Percentiles rank a stretch among this genome's conserved stretches.
These are phyloP conservation scores for Steatornis caripensis DNA, from an alignment of 2,113 vertebrate genomes.

Conservation along the genomic window DNA sequence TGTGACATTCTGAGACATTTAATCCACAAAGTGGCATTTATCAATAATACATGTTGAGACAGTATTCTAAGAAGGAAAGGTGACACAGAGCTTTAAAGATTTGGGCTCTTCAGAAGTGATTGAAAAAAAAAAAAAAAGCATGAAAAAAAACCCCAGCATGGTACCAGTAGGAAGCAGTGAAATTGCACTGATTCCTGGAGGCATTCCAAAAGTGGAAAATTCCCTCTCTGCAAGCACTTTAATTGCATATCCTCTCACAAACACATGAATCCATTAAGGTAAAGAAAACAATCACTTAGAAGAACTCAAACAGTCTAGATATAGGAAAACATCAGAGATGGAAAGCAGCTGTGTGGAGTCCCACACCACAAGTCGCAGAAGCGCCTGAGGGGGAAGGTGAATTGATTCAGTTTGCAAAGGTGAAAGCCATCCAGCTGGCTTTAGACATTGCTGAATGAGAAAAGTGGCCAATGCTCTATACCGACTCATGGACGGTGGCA, in stretches of 20 bases:
- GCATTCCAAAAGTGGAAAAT: background rate
- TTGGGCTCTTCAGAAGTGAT: background rate
- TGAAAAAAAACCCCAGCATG: background rate
- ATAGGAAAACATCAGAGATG: no score
- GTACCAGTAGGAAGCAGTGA: background rate
- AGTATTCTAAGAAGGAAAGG: background rate
- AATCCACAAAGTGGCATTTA: conserved; percentile 43
- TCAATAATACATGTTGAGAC: conserved; percentile 44
- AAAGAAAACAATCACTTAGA: background rate
- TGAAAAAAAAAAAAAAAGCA: background rate
- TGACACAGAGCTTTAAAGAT: background rate
- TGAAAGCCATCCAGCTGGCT: no score
- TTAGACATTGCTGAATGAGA: no score
- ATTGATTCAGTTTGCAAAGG: no score
- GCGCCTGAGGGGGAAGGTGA: no score
- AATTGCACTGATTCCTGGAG: background rate
- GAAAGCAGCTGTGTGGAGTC: no score
- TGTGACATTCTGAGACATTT: background rate
- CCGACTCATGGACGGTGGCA: no score
- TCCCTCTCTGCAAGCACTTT: background rate
- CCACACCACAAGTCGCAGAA: no score
- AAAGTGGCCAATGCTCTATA: no score
- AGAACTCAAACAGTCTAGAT: background rate
- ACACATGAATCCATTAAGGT: background rate
- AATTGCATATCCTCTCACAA: background rate